Percentiles rank a stretch among this genome's conserved stretches.
Conservation (phyloP, 1,140 invertebrate genomes). For the Meloidogyne hapla region DNA sequence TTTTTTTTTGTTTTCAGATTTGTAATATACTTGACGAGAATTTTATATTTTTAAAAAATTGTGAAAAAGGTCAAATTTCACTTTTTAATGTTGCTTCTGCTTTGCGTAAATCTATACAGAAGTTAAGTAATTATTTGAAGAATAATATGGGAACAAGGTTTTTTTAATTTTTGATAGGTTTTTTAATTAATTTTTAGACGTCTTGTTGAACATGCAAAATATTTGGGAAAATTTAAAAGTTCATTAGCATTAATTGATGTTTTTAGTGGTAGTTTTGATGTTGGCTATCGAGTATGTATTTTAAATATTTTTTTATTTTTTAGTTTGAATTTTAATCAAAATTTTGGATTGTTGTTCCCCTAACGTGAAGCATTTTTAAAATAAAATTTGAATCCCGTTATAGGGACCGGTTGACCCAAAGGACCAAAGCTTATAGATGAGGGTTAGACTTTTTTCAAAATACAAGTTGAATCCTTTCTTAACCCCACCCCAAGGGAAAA, state of each 20-base stretch:
- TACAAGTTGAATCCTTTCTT: no score
- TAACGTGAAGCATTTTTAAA: no score
- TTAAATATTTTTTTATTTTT: not conserved
- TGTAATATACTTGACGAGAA: not conserved
- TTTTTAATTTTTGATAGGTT: not conserved
- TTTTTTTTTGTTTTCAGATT: conserved; percentile 5
- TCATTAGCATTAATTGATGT: conserved; percentile 39
- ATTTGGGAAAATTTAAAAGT: conserved; percentile 35
- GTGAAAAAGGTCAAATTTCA: not conserved
- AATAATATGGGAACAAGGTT: conserved; percentile 18
- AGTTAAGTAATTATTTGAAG: conserved; percentile 10
- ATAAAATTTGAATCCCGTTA: no score
- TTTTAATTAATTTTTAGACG: not conserved
- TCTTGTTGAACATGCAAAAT: conserved; percentile 13
- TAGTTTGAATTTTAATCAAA: not conserved
- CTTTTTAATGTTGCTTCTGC: conserved; percentile 22
- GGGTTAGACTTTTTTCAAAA: no score
- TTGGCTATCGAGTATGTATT: conserved; percentile 15
- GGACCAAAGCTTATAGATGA: no score
- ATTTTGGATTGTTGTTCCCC: no score
- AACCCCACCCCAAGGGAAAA: no score
- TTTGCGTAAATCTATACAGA: conserved; percentile 18
- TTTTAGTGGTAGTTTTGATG: conserved; percentile 27
- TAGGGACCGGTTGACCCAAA: no score
- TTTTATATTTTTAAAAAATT: conserved; percentile 11